Evolutionary conservation across 2,888 invertebrate species (phyloP), one percentile per base, ranked within the genome.

Genomic region (Lasioglossum pauxillum): DNA sequence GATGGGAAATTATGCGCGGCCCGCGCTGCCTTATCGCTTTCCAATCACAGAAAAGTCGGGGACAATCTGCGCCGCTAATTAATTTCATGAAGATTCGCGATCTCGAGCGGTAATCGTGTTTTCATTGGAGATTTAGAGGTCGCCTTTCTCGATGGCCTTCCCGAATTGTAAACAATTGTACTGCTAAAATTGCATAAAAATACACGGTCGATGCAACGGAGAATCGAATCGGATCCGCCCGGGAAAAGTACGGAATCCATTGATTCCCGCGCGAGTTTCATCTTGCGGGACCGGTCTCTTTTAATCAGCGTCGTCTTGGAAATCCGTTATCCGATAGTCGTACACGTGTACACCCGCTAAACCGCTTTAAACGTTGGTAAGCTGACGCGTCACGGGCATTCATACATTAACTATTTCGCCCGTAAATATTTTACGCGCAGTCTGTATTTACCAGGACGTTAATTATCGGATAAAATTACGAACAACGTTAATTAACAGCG

Each of bases 201-300:
- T 35, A 12, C 23, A 12, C 38, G 10, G 1, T 10, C 69, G 35
- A 69, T 38, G 23, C 38, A 10, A n/a, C 57, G 10, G 8, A 5
- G 35, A 69, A 69, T 71, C 38, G 23, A 31, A 38, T 4, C 4
- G 23, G 38, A 69, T 69, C 10, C 12, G 5, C 38, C 4, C 12
- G 1, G 12, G 10, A 0, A 5, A 38, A 38, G 10, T 23, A 23
- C 23, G 19, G 35, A 69, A 23, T 38, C 10, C n/a, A 14, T 41
- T 8, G 69, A 69, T 89, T 77, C 80, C 72, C 69, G 85, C 64
- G 83, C 64, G 76, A 88, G 89, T 83, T 84, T 81, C 82, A 75
- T 89, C 80, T 80, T 78, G 75, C 71, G 23, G 10, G 1, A n/a
- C 12, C 12, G 23, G 75, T 46, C 81, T 67, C 71, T 73, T 57